A percentile compares a stretch with the other conserved stretches of the same genome.
These are phyloP conservation scores for Zygogramma bicolorata DNA, from an alignment of 2,888 invertebrate genomes.

Conservation along the genomic window DNA sequence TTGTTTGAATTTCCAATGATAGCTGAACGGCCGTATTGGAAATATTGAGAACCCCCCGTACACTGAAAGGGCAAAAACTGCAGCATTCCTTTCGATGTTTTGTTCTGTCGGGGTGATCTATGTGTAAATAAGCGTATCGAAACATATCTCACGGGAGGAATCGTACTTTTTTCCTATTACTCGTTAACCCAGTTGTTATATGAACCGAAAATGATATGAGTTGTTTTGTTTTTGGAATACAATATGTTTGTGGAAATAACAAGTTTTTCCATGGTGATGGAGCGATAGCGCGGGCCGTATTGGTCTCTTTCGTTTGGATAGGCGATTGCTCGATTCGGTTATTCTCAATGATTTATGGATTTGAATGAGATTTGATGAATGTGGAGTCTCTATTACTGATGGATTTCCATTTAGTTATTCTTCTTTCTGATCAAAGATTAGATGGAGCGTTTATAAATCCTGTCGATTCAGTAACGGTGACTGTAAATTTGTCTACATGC, in stretches of 20 bases:
- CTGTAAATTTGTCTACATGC: no score
- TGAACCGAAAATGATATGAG: conserved; percentile 31
- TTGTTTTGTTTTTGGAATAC: conserved; percentile 28
- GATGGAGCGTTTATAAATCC: no score
- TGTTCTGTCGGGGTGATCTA: conserved; percentile 20
- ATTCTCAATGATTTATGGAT: background rate
- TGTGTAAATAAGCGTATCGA: conserved; percentile 24
- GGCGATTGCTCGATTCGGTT: background rate
- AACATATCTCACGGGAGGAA: conserved; percentile 24
- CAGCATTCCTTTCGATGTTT: conserved; percentile 25
- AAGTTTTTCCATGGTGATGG: conserved; percentile 26
- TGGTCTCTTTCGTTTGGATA: background rate
- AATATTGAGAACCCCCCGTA: background rate
- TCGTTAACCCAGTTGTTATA: conserved; percentile 33
- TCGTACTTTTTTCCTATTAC: conserved; percentile 19
- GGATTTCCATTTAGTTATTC: no score
- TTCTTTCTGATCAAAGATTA: no score
- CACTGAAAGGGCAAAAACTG: conserved; percentile 8
- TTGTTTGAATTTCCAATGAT: no score
- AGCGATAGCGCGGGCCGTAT: background rate
- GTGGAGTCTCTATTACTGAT: background rate
- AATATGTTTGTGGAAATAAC: conserved; percentile 30
- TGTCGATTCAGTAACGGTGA: no score
- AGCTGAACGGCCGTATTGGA: no score
- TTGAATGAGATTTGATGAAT: background rate